Conservation (phyloP, 2,113 vertebrate genomes). For the Heterochromis multidens region DNA sequence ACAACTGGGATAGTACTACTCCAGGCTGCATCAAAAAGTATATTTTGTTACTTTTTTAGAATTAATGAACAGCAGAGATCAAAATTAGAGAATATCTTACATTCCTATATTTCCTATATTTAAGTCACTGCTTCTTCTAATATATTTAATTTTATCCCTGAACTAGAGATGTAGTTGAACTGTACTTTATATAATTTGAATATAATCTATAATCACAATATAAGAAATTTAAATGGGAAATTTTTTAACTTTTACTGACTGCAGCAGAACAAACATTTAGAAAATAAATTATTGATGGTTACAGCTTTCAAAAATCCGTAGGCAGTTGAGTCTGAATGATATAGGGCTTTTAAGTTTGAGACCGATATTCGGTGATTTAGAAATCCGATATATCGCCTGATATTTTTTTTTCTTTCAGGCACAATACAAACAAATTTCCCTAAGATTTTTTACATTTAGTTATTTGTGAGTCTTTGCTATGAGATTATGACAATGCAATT, state of each 20-base stretch:
- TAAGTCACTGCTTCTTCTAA: not conserved
- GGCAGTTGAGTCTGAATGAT: too few species aligned
- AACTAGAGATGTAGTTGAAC: not conserved
- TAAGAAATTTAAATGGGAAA: too few species aligned
- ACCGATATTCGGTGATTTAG: too few species aligned
- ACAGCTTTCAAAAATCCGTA: not conserved
- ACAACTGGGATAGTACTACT: not conserved
- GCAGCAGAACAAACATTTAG: not conserved
- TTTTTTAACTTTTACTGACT: not conserved
- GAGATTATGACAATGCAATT: not conserved
- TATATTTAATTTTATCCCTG: not conserved
- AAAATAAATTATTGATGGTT: not conserved
- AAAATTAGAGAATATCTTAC: not conserved
- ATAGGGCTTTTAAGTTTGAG: too few species aligned
- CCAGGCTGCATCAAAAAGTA: not conserved
- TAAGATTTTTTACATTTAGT: not conserved
- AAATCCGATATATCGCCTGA: too few species aligned
- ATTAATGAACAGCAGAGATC: not conserved
- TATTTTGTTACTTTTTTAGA: not conserved
- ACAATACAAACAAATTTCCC: too few species aligned
- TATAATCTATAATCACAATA: too few species aligned
- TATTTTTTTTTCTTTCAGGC: too few species aligned
- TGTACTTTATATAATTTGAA: not conserved
- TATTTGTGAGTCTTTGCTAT: not conserved
- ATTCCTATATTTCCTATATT: not conserved